Conservation (phyloP, 2,797 vertebrate species). For the Peromyscus melanophrys region DNA sequence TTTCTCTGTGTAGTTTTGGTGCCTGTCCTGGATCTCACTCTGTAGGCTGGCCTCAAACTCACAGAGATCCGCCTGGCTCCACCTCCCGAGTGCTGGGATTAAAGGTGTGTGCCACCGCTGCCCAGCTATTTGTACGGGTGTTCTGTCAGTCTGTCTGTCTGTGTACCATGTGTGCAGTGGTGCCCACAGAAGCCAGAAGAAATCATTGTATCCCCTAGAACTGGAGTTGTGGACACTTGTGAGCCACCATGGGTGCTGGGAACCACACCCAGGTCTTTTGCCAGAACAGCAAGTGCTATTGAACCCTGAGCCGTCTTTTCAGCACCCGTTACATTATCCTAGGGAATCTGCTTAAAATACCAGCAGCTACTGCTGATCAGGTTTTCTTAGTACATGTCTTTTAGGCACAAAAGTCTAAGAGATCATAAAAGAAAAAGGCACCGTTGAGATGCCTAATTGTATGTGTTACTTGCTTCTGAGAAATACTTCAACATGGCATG, state of each 20-base stretch:
- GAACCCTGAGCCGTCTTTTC: no score
- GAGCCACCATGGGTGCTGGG: background rate
- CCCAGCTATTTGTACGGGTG: background rate
- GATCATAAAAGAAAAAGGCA: background rate
- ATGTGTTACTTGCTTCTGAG: constrained; percentile 69
- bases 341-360: constrained; percentile 55
- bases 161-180: background rate
- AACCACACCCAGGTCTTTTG: background rate
- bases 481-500: constrained; percentile 65
- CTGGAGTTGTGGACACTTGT: background rate
- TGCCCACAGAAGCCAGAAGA: background rate
- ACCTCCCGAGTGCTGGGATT: no score
- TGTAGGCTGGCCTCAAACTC: no score
- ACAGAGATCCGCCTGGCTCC: no score
- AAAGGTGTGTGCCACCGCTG: no score
- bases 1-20: no score
- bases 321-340: background rate
- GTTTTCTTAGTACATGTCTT: constrained; percentile 32
- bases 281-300: background rate
- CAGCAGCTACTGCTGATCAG: constrained; percentile 4
- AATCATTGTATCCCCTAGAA: background rate
- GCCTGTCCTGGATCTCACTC: no score
- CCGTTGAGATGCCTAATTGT: constrained; percentile 59
- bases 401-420: constrained; percentile 25
- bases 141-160: background rate